phyloP scores from a whole-genome alignment of 2,113 vertebrate genomes.

The Lasiurus cinereus region DNA sequence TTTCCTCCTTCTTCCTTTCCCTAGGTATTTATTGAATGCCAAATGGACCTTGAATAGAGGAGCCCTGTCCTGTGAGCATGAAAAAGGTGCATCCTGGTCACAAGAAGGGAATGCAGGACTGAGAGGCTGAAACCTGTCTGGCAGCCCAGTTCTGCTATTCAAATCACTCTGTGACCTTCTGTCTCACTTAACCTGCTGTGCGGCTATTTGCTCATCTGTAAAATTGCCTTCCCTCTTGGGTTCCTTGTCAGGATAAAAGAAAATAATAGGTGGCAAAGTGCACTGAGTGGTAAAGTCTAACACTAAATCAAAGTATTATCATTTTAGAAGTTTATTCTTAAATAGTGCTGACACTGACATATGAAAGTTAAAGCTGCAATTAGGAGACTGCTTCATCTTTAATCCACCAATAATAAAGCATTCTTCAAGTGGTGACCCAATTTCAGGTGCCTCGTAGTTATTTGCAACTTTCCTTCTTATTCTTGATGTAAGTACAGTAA shows the following conservation, averaged over 20 bases:
- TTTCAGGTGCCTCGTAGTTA: slow-evolving; percentile 67
- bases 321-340: slow-evolving; percentile 82
- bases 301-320: slow-evolving; percentile 83
- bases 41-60: background rate
- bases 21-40: background rate
- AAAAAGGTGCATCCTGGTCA: background rate
- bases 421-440: slow-evolving; percentile 70
- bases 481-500: slow-evolving; percentile 18
- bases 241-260: slow-evolving; percentile 78
- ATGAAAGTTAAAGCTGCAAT: slow-evolving; percentile 75
- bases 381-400: slow-evolving; percentile 72
- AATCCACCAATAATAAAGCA: slow-evolving; percentile 71
- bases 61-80: background rate
- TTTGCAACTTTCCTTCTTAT: slow-evolving; percentile 69
- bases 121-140: background rate
- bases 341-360: slow-evolving; percentile 73
- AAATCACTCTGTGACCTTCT: slow-evolving; percentile 75
- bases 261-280: slow-evolving; percentile 83
- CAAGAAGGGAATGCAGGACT: background rate
- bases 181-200: slow-evolving; percentile 74
- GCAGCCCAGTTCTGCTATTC: slow-evolving; percentile 52
- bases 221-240: slow-evolving; percentile 80
- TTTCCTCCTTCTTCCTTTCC: background rate
- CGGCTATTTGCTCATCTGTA: slow-evolving; percentile 81
- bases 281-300: slow-evolving; percentile 79